These are phyloP conservation scores for Ariopsis seemanni DNA, from an alignment of 2,113 vertebrate species.

Conservation along the genomic window DNA sequence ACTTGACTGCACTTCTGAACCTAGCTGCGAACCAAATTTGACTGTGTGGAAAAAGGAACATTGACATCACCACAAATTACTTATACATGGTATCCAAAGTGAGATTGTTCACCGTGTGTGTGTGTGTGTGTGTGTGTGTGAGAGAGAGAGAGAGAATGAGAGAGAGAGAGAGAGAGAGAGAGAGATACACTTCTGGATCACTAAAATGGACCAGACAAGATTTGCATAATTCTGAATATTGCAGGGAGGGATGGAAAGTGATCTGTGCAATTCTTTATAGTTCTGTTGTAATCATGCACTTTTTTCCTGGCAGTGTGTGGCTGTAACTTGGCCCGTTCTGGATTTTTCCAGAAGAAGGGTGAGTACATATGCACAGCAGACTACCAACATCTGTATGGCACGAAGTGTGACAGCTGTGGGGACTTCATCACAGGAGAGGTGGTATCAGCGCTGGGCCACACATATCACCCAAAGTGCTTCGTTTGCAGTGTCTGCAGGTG, in stretches of 20 bases:
- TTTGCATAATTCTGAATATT: neutral
- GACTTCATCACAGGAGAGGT: slow-evolving; percentile 98
- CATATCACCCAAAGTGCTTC: slow-evolving; percentile 98
- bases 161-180: too few species aligned
- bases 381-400: slow-evolving; percentile 97
- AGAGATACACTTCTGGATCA: too few species aligned
- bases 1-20: neutral
- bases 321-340: slow-evolving; percentile 92
- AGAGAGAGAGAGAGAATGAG: neutral
- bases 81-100: neutral
- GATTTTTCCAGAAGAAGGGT: slow-evolving; percentile 98
- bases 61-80: neutral
- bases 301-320: slow-evolving; percentile 81
- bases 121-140: neutral
- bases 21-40: neutral
- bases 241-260: neutral
- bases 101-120: neutral
- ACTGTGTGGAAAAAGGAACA: neutral
- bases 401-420: slow-evolving; percentile 92
- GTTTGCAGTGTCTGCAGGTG: slow-evolving; percentile 97
- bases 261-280: neutral
- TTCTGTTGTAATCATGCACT: neutral
- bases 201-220: neutral
- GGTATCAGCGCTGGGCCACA: slow-evolving; percentile 94
- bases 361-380: slow-evolving; percentile 98